A percentile compares a stretch with the other conserved stretches of the same genome.
Evolutionary conservation across 2,797 vertebrate genomes (phyloP).

Genomic region (Nothura maculosa): DNA sequence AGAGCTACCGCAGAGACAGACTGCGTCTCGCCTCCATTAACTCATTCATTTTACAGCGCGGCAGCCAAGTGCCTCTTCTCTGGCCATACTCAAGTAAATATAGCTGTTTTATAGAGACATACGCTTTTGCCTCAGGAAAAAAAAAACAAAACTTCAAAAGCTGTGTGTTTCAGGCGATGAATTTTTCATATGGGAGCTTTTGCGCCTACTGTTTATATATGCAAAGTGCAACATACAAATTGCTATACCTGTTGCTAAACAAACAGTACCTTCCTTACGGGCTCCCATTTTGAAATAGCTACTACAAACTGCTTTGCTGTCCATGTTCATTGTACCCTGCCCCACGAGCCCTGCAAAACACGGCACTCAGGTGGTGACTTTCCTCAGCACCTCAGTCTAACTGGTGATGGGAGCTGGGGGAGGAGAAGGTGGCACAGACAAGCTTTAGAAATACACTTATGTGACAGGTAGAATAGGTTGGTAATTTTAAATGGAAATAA

Average conservation of each 20-base stretch:
- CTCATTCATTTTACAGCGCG: slow-evolving; percentile 47
- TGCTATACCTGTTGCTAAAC: slow-evolving; percentile 3
- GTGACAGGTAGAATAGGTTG: background rate
- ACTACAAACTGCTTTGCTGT: background rate
- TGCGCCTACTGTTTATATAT: background rate
- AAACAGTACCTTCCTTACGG: background rate
- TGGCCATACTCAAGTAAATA: slow-evolving; percentile 37
- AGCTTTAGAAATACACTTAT: background rate
- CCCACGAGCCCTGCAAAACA: background rate
- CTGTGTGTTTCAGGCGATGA: background rate
- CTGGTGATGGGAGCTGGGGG: accelerated
- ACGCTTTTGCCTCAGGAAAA: background rate
- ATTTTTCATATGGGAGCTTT: slow-evolving; percentile 36
- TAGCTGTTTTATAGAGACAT: slow-evolving; percentile 28
- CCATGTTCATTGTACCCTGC: background rate
- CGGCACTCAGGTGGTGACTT: background rate
- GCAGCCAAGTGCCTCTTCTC: slow-evolving; percentile 49
- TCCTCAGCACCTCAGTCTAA: background rate
- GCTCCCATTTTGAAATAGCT: background rate
- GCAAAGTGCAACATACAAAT: background rate
- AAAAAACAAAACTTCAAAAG: background rate
- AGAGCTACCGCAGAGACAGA: slow-evolving; percentile 52
- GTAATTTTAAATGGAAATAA: background rate
- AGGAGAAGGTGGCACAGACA: background rate
- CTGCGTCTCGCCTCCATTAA: slow-evolving; percentile 14